phyloP scores from a whole-genome alignment of 2,888 invertebrate species.

The Abscondita cerata region DNA sequence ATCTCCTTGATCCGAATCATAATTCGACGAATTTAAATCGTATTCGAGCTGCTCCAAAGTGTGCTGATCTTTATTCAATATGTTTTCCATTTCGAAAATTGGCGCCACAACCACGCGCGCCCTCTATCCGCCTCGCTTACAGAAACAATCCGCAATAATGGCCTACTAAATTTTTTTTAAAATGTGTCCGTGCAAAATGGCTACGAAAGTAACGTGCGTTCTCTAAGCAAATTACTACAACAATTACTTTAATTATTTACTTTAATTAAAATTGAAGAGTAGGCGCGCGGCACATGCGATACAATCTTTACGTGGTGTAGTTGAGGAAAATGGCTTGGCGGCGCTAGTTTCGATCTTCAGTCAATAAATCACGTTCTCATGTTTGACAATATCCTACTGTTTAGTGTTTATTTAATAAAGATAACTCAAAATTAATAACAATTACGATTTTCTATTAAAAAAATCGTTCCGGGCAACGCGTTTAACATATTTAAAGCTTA shows the following conservation, averaged over 20 bases:
- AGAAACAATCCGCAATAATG: not conserved
- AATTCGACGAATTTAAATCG: slow-evolving; percentile 50
- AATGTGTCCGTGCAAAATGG: too few relatives aligned
- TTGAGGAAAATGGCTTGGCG: slow-evolving; percentile 29
- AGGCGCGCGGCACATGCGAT: too few relatives aligned
- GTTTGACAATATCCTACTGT: slow-evolving; percentile 55
- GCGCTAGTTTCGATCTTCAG: slow-evolving; percentile 50
- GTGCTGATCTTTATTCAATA: slow-evolving; percentile 17
- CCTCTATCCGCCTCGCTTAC: slow-evolving; percentile 3
- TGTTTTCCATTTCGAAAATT: slow-evolving; percentile 23
- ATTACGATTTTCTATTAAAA: not conserved
- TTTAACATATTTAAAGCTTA: not conserved
- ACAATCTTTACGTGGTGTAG: slow-evolving; percentile 3
- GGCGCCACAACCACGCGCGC: not conserved
- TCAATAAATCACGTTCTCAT: slow-evolving; percentile 54
- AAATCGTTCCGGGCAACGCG: not conserved
- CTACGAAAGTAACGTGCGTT: too few relatives aligned
- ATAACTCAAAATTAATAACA: slow-evolving; percentile 16
- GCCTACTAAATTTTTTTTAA: not conserved
- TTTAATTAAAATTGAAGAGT: not conserved
- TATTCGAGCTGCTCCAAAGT: slow-evolving; percentile 51
- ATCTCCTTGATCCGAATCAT: slow-evolving; percentile 52
- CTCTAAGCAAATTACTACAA: not conserved
- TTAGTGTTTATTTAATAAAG: slow-evolving; percentile 40
- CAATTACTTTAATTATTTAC: not conserved